Evolutionary conservation across 2,888 invertebrate species (phyloP), one percentile per base, ranked within the genome.

Genomic region (Torymus aiolomorphi): DNA sequence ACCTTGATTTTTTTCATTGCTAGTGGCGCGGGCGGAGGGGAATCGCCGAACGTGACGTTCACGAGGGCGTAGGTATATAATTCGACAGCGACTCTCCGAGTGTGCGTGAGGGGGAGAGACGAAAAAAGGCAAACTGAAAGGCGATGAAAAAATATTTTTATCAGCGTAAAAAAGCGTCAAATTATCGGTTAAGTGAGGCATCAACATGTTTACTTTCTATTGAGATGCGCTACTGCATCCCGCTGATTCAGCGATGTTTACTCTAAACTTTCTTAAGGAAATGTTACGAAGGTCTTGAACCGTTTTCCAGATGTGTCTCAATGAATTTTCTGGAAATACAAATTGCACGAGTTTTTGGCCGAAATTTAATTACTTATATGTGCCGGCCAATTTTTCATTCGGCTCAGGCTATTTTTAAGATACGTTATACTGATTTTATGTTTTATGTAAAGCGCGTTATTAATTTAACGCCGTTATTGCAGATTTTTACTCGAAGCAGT

Each of bases 211-310:
- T 79, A 75, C 71, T 79, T 71, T 76, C 66, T 66, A 66, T 54
- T 59, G 65, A 61, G 69, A 65, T 71, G 71, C 18, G 42, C 52
- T 42, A 61, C n/a, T 71, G 59, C 59, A 52, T 73, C 67, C n/a
- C 24, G 80, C 80, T 75, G 74, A 80, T 75, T 80, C 74, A 77
- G 77, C 71, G 73, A 70, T 78, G 74, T 75, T 77, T 78, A 78
- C 66, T 80, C 70, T 66, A 77, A 80, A 78, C 75, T 72, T 81
- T 76, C 72, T 78, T 75, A 51, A 78, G 75, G 78, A 81, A 78
- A 81, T 78, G 72, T 76, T 76, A 73, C 81, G 78, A 78, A 81
- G 81, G 76, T 81, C 81, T 78, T 80, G 77, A 74, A 67, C 74
- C 62, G 70, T 57, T 51, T 51, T 52, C 11, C 16, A 59, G 42